Conservation (phyloP, 2,113 vertebrate genomes). For the Polyodon spathula region DNA sequence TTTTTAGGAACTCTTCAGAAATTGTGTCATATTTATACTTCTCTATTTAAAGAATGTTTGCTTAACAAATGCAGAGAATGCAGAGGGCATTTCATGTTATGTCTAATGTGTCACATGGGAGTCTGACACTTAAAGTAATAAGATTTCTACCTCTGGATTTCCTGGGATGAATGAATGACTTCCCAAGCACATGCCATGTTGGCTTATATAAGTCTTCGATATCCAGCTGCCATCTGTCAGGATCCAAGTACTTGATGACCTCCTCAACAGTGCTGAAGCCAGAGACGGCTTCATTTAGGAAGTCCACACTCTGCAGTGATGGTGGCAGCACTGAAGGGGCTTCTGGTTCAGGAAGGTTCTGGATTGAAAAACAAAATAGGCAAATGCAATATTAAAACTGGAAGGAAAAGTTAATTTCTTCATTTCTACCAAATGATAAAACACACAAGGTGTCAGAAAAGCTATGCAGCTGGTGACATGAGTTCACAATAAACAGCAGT, state of each 20-base stretch:
- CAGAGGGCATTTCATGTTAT: too few relatives aligned
- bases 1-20: too few relatives aligned
- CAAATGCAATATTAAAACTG: too few relatives aligned
- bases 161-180: slow-evolving; percentile 82
- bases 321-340: slow-evolving; percentile 51
- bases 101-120: too few relatives aligned
- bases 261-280: slow-evolving; percentile 84
- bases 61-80: too few relatives aligned
- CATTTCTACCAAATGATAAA: too few relatives aligned
- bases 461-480: too few relatives aligned
- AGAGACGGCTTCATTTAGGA: slow-evolving; percentile 69
- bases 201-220: slow-evolving; percentile 90
- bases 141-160: slow-evolving; percentile 77
- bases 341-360: slow-evolving; percentile 53
- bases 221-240: slow-evolving; percentile 88
- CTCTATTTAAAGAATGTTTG: too few relatives aligned
- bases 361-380: slow-evolving; percentile 26
- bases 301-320: slow-evolving; percentile 65
- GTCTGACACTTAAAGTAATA: background rate
- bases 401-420: too few relatives aligned
- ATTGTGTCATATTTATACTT: too few relatives aligned
- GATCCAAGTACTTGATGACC: slow-evolving; percentile 91
- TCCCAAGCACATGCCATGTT: slow-evolving; percentile 83
- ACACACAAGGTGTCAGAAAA: too few relatives aligned
- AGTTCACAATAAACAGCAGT: too few relatives aligned